These are phyloP conservation scores for Hydrolagus colliei DNA, from an alignment of 2,797 vertebrate species.

Conservation along the genomic window DNA sequence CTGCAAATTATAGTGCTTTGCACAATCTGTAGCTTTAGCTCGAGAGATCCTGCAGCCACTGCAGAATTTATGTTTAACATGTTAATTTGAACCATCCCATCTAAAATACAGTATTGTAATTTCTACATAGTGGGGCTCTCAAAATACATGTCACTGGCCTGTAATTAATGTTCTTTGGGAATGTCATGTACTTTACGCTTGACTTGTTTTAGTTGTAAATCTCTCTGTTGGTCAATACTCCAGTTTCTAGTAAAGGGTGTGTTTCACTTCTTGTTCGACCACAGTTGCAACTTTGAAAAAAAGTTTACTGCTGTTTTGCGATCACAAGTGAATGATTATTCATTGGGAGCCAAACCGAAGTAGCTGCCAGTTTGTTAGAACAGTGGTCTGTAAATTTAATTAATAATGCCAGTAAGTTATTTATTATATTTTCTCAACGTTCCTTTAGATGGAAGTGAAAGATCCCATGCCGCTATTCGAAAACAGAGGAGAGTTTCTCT, in stretches of 20 bases:
- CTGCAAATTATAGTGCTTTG: neutral
- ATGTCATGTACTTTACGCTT: neutral
- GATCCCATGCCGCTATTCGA: too few relatives aligned
- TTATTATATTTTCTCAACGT: too few relatives aligned
- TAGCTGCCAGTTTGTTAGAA: too few relatives aligned
- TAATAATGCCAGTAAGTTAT: too few relatives aligned
- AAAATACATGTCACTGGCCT: neutral
- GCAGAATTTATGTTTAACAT: neutral
- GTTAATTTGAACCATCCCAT: neutral
- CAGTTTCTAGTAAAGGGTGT: neutral
- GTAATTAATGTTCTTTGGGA: neutral
- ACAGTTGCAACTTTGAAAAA: neutral
- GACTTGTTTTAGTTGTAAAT: neutral
- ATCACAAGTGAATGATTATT: too few relatives aligned
- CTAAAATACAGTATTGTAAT: conserved; percentile 4
- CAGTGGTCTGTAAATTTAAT: too few relatives aligned
- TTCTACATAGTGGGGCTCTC: neutral
- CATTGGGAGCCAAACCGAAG: too few relatives aligned
- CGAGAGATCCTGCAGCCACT: neutral
- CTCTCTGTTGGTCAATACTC: too few relatives aligned
- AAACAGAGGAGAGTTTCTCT: too few relatives aligned
- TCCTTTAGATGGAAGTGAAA: too few relatives aligned
- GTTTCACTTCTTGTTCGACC: neutral
- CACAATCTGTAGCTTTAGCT: neutral
- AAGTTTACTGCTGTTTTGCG: neutral